Base-by-base conservation (phyloP, 2,888 invertebrate genomes). In the Octodonta nipae region DNA sequence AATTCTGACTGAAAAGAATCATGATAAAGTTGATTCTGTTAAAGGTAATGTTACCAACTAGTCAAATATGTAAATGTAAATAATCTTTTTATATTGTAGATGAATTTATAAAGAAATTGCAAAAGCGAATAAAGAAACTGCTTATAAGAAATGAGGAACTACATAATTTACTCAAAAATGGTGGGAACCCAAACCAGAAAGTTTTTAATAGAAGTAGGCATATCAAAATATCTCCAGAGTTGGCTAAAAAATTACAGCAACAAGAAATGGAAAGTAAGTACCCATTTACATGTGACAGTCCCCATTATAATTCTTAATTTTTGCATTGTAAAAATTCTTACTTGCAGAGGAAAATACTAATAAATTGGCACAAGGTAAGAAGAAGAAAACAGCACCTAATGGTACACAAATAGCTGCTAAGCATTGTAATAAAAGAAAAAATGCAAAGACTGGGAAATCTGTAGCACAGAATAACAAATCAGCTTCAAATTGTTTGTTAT, bases 81-180 rank as follows among this genome's bases (percentile, higher is more conserved):
- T 30, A 14, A 6, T 26, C 5, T 28, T 13, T 6, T 27, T 31
- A 3, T 26, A 13, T 51, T 52, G 30, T 35, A 60, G 59, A 43
- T 28, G 50, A 51, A 13, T 51, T 60, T 43, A 43, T 63, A 7
- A 52, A 55, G 36, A 55, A 54, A 26, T 45, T 65, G 11, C 52
- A 61, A 36, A 51, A 54, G 8, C 49, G 60, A 20, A 49, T 64
- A 3, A 57, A 54, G 37, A 55, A 56, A 33, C 46, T 65, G 15
- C 33, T 59, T n/a, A 42, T 44, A 14, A 47, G 63, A 38, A 61
- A 58, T 46, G 61, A 63, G 40, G 60, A 61, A 30, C 44, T 65
- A 17, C 47, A 48, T 13, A 51, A 46, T 36, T 50, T 64, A 30
- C 47, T 65, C 13, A 55, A 52, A 39, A 56, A 60, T 47, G 61